A percentile compares a stretch with the other conserved stretches of the same genome.
Evolutionary conservation across 2,113 vertebrate species (phyloP).

Genomic region (Pomatostomus ruficeps): DNA sequence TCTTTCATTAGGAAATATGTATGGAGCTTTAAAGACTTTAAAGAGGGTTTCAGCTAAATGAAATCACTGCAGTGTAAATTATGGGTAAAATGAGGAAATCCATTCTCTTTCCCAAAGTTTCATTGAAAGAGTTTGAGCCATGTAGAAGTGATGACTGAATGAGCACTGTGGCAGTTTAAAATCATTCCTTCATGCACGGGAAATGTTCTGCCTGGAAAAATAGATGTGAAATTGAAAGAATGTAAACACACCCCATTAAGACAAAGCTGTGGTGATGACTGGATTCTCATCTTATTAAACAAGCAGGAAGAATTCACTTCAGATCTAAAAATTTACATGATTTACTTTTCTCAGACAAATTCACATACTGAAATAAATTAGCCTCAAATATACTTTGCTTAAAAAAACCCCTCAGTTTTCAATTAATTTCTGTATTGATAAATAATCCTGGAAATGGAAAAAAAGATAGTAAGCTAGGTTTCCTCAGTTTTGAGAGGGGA

Average conservation of each 20-base stretch:
- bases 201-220: neutral
- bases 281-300: neutral
- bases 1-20: neutral
- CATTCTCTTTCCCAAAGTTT: neutral
- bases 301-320: neutral
- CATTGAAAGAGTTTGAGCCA: neutral
- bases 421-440: neutral
- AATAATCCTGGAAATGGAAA: neutral
- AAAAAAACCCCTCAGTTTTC: accelerated
- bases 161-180: neutral
- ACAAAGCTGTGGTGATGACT: neutral
- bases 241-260: neutral
- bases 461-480: accelerated
- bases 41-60: neutral
- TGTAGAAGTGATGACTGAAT: neutral
- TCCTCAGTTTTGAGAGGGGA: neutral
- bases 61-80: neutral
- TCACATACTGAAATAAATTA: neutral
- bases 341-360: neutral
- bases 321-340: neutral
- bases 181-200: neutral
- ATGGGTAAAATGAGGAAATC: neutral
- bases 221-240: neutral
- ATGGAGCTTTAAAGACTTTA: neutral
- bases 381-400: neutral